phyloP scores from a whole-genome alignment of 2,113 vertebrate genomes.

The Pteruthius melanotis region DNA sequence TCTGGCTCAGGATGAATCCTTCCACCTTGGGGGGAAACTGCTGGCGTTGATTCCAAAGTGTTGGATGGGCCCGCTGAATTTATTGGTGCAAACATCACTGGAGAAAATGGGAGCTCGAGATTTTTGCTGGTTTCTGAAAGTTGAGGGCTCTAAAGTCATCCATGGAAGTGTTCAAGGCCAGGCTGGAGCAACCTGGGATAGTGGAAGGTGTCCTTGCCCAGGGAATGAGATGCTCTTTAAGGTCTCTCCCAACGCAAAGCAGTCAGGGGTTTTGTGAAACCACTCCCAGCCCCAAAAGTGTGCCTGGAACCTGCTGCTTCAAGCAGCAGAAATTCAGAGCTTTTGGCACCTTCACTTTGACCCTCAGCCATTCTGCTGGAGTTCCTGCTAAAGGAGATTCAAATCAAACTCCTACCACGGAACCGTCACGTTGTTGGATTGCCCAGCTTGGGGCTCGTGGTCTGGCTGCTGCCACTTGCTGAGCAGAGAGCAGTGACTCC shows the following conservation, averaged over 20 bases:
- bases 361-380: not conserved
- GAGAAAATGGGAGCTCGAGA: not conserved
- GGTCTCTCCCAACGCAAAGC: not conserved
- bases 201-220: not conserved
- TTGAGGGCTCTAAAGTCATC: not conserved
- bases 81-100: not conserved
- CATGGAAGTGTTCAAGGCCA: not conserved
- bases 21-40: rapidly evolving
- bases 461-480: not conserved
- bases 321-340: not conserved
- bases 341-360: not conserved
- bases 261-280: not conserved
- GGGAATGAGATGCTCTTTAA: not conserved
- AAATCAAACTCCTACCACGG: not conserved
- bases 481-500: rapidly evolving
- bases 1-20: not conserved
- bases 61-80: not conserved
- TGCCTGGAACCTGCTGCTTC: not conserved
- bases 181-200: not conserved
- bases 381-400: not conserved
- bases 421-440: not conserved
- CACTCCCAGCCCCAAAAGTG: not conserved
- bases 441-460: not conserved
- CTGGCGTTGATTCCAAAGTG: rapidly evolving
- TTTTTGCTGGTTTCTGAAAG: not conserved